These are phyloP conservation scores for Maniola hyperantus DNA, from an alignment of 2,888 invertebrate genomes.

Conservation along the genomic window DNA sequence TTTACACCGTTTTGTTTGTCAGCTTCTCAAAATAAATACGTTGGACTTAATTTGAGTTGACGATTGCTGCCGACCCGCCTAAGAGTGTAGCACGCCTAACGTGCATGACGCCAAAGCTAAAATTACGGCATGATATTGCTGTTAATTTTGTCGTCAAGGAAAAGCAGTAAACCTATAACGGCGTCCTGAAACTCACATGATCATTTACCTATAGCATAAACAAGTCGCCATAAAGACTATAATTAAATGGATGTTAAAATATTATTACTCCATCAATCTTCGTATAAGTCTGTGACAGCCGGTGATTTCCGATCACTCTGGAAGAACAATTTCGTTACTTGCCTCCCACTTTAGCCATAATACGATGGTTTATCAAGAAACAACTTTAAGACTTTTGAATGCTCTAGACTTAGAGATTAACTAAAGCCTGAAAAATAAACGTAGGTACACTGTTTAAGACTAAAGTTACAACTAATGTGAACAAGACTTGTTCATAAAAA, in stretches of 20 bases:
- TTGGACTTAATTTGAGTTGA: too few relatives aligned
- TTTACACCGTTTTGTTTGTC: too few relatives aligned
- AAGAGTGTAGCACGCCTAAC: too few relatives aligned
- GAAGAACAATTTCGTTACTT: not conserved
- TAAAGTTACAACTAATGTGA: too few relatives aligned
- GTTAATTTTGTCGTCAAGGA: conserved; percentile 32
- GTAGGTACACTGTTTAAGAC: too few relatives aligned
- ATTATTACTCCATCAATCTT: conserved; percentile 27
- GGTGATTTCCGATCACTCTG: conserved; percentile 5
- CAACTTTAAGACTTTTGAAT: not conserved
- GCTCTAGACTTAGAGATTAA: too few relatives aligned
- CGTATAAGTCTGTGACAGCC: conserved; percentile 11
- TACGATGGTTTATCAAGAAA: not conserved
- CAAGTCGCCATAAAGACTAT: conserved; percentile 35
- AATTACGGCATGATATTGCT: conserved; percentile 16
- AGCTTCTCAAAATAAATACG: too few relatives aligned
- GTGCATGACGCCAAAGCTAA: not conserved
- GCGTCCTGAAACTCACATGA: conserved; percentile 30
- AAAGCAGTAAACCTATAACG: conserved; percentile 33
- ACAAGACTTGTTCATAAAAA: too few relatives aligned
- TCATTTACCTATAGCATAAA: conserved; percentile 28
- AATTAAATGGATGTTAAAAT: conserved; percentile 33
- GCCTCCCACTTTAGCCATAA: not conserved
- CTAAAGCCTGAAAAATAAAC: too few relatives aligned
- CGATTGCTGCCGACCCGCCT: too few relatives aligned